Evolutionary conservation across 2,113 vertebrate genomes (phyloP).

Genomic region (Zosterops borbonicus): DNA sequence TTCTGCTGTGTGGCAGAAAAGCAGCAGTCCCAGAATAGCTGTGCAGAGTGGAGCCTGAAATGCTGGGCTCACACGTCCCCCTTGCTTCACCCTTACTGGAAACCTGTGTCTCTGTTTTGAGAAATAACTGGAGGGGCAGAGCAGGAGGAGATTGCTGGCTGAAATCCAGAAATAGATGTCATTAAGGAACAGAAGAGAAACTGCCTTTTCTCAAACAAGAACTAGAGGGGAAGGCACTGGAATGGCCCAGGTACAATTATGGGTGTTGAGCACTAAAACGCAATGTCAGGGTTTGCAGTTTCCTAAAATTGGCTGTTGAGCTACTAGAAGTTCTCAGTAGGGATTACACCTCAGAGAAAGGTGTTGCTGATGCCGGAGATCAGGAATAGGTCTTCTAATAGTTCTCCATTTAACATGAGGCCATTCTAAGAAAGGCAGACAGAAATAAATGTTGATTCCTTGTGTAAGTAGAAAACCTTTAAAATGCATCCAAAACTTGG

Average conservation of each 20-base stretch:
- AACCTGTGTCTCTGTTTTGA: not conserved
- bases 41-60: constrained; percentile 8
- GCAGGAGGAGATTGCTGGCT: not conserved
- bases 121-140: not conserved
- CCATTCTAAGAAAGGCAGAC: not conserved
- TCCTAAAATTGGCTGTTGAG: not conserved
- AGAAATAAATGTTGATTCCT: not conserved
- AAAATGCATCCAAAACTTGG: not conserved
- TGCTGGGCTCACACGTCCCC: not conserved
- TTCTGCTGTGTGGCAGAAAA: not conserved
- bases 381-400: not conserved
- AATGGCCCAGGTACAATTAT: not conserved
- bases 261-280: not conserved
- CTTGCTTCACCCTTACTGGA: constrained; percentile 32
- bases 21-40: constrained; percentile 23
- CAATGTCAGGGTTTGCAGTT: not conserved
- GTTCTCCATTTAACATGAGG: not conserved
- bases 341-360: not conserved
- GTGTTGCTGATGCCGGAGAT: not conserved
- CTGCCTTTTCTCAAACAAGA: not conserved
- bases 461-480: not conserved
- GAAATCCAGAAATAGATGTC: not conserved
- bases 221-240: not conserved
- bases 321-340: not conserved
- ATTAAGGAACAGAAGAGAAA: not conserved